Base-by-base conservation (phyloP, 2,888 invertebrate genomes). In the Caenorhabditis macrosperma region DNA sequence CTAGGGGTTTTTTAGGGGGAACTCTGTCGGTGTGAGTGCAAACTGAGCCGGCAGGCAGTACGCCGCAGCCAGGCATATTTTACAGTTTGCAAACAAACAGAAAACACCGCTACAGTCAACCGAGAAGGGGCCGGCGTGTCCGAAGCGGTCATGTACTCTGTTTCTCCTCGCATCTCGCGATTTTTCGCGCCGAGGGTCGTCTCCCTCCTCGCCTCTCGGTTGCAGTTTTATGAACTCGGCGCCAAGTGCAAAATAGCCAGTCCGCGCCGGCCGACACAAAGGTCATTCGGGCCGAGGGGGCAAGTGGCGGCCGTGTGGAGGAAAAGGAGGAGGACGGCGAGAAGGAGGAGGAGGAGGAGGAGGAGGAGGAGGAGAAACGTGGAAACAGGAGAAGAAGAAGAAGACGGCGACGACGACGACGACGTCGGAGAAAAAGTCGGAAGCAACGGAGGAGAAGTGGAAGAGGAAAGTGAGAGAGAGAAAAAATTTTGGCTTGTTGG, bases 191-290 rank as follows among this genome's bases (percentile, higher is more conserved):
- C 44, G 44, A n/a, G 44, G 44, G 17, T n/a, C 44, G 33, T 33
- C 33, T 33, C 33, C 10, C 33, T 33, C 33, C 41, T 24, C 26
- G 22, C 26, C 50, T 63, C 24, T 28, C 52, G 17, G 28, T 55
- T 61, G 61, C 57, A 63, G 57, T 72, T 63, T 63, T 57, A 72
- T 72, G 74, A 74, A 74, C 74, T 74, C 63, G 52, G 50, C 60
- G 52, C 61, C 59, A 59, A 74, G 64, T 64, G 64, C 74, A 59
- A 74, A 64, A 57, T 59, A 64, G 74, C 64, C 50, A 54, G 57
- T 15, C 69, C 44, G 38, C 69, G 60, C 60, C 52, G 61, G 26
- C 74, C 64, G 64, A 64, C 74, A 66, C 74, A 74, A 74, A 74
- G 74, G 74, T 74, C 74, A 74, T 74, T 64, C 46, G 64, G 59